Conservation (phyloP, 2,797 vertebrate species). For the Diceros bicornis region DNA sequence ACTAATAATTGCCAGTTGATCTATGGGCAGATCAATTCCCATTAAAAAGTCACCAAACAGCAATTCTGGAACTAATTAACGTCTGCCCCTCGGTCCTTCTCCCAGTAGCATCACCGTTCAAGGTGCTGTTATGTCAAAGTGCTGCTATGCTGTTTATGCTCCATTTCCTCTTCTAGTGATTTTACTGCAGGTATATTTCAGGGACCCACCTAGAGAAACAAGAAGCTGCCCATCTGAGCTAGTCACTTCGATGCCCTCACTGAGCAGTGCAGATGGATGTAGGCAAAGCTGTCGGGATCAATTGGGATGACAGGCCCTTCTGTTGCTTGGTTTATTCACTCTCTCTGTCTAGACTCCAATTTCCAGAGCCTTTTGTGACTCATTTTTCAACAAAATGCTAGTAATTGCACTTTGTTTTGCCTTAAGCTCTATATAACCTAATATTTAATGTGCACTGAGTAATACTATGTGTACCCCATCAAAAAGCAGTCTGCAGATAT, state of each 20-base stretch:
- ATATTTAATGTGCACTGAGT: constrained; percentile 63
- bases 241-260: not conserved
- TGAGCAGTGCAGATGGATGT: too few species aligned
- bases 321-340: not conserved
- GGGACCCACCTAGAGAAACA: not conserved
- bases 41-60: not conserved
- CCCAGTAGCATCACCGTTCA: not conserved
- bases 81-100: not conserved
- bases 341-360: constrained; percentile 68
- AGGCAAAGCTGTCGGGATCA: not conserved
- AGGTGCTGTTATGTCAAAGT: not conserved
- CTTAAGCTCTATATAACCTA: constrained; percentile 64
- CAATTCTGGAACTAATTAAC: not conserved
- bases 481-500: not conserved
- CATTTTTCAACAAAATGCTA: constrained; percentile 72
- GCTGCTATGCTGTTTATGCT: not conserved
- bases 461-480: not conserved
- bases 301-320: not conserved
- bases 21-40: not conserved
- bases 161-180: not conserved
- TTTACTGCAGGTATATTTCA: fast-evolving
- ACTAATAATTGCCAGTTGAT: not conserved
- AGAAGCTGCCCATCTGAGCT: not conserved
- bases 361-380: constrained; percentile 65
- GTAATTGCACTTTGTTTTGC: constrained; percentile 71